Percentiles rank a stretch among this genome's conserved stretches.
phyloP scores from a whole-genome alignment of 2,113 vertebrate genomes.

The Gymnogyps californianus region DNA sequence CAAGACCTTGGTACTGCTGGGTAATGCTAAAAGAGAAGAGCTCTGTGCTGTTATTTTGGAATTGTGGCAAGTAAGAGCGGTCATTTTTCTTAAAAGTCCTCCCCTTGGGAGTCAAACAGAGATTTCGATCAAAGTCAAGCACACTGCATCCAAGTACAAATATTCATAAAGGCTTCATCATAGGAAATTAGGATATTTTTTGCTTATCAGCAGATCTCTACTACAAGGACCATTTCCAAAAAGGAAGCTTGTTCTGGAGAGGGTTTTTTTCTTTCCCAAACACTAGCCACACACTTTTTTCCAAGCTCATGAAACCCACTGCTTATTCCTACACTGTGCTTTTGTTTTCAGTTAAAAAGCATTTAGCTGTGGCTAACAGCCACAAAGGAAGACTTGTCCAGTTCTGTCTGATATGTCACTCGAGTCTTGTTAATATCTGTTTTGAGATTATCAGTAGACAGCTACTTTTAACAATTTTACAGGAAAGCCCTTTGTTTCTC shows the following conservation, averaged over 20 bases:
- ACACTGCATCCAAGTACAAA: background rate
- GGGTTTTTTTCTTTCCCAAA: background rate
- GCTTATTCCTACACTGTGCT: background rate
- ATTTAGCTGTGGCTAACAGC: background rate
- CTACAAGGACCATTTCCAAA: background rate
- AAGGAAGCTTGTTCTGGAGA: background rate
- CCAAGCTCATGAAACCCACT: background rate
- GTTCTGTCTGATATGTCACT: background rate
- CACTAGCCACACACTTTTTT: background rate
- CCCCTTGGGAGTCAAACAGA: background rate
- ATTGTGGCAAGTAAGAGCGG: fast-evolving
- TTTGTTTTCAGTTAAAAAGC: conserved; percentile 12
- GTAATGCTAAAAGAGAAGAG: background rate
- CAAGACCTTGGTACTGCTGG: background rate
- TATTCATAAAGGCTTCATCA: background rate
- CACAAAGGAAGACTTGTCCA: background rate
- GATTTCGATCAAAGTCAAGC: background rate
- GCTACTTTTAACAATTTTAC: background rate
- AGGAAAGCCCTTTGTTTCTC: background rate
- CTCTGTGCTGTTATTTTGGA: background rate
- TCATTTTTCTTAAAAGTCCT: background rate
- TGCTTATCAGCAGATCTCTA: background rate
- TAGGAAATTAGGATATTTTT: background rate
- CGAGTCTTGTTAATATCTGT: background rate
- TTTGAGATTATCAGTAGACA: background rate